Evolutionary conservation across 2,113 vertebrate species (phyloP).

Genomic region (Solea solea): DNA sequence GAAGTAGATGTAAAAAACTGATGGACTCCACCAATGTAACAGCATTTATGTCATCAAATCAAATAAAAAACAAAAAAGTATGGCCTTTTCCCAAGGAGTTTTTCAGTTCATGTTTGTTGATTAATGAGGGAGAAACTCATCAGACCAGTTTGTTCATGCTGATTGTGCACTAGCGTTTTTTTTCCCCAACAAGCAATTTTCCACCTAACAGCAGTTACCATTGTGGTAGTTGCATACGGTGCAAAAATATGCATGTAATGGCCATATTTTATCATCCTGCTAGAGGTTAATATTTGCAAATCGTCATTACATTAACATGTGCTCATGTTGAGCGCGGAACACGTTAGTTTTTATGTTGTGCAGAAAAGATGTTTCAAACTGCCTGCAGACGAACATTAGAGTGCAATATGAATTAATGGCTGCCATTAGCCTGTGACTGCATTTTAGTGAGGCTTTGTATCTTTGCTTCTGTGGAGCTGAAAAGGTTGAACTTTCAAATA

Average conservation of each 20-base stretch:
- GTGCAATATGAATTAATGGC: conserved; percentile 24
- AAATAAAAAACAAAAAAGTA: background rate
- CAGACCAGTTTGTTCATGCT: conserved; percentile 30
- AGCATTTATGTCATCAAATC: background rate
- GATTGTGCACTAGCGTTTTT: conserved; percentile 32
- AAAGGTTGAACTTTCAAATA: conserved; percentile 32
- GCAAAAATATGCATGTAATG: conserved; percentile 29
- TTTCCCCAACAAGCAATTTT: conserved; percentile 45
- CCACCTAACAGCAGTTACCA: conserved; percentile 19
- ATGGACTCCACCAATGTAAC: conserved; percentile 2
- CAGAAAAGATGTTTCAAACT: conserved; percentile 35
- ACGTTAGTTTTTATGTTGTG: conserved; percentile 10
- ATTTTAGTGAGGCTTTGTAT: conserved; percentile 17
- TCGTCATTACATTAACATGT: conserved; percentile 22
- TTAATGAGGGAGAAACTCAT: conserved; percentile 40
- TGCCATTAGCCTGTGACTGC: conserved; percentile 21
- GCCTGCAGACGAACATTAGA: conserved; percentile 37
- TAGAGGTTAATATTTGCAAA: conserved; percentile 36
- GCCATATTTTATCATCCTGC: conserved; percentile 27
- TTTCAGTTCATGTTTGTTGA: conserved; percentile 38
- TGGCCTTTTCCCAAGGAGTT: conserved; percentile 3
- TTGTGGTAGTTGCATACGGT: conserved; percentile 16
- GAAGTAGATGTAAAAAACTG: background rate
- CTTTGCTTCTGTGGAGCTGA: conserved; percentile 27
- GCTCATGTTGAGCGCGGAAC: background rate